Evolutionary conservation across 92 coral and sea anemone genomes (phyloP).

Genomic region (Metridium senile): DNA sequence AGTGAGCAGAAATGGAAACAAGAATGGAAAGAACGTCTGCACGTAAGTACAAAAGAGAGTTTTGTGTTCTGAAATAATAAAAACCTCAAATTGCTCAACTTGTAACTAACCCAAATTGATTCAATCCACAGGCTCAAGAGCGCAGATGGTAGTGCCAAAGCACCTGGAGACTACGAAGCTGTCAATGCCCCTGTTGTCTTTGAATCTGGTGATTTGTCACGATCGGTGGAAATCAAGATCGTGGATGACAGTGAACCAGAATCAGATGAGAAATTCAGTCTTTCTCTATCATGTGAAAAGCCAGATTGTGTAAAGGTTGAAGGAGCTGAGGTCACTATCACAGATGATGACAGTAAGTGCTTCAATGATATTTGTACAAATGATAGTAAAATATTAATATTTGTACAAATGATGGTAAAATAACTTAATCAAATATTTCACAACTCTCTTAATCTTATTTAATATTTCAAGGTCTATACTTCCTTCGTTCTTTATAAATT

Average conservation of each 20-base stretch:
- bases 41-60: neutral
- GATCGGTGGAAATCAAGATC: neutral
- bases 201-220: neutral
- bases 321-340: neutral
- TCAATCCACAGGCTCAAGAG: neutral
- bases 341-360: constrained; percentile 6
- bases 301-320: constrained; percentile 7
- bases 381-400: too few species aligned
- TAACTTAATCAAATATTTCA: too few species aligned
- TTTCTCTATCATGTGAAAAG: neutral
- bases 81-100: neutral
- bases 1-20: constrained; percentile 9
- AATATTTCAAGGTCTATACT: too few species aligned
- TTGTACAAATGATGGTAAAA: too few species aligned
- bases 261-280: neutral
- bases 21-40: neutral
- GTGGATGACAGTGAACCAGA: constrained; percentile 7
- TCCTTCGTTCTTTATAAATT: too few species aligned
- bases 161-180: constrained; percentile 10
- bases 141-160: constrained; percentile 7
- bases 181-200: neutral
- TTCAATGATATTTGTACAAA: neutral
- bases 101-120: neutral
- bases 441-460: too few species aligned
- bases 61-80: neutral